Percentiles rank a stretch among this genome's conserved stretches.
phyloP scores from a whole-genome alignment of 2,797 vertebrate genomes.

The Oryzias sinensis region DNA sequence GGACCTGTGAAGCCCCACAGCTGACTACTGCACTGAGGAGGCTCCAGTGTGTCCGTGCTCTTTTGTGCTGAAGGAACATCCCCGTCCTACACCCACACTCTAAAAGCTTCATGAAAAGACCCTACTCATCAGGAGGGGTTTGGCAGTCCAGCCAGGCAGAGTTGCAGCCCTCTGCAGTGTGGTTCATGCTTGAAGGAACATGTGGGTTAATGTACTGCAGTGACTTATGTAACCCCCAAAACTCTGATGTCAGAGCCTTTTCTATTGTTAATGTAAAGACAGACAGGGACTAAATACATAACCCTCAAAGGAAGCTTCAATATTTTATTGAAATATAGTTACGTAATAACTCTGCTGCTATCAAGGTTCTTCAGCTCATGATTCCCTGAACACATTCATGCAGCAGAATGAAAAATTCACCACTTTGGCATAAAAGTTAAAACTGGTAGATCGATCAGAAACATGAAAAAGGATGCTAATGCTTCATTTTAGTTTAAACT shows the following conservation, averaged over 20 bases:
- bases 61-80: constrained; percentile 38
- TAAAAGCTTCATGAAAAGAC: constrained; percentile 31
- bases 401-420: too few relatives aligned
- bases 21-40: constrained; percentile 30
- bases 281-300: background rate
- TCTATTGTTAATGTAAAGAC: background rate
- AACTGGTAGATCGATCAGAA: too few relatives aligned
- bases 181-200: constrained; percentile 60
- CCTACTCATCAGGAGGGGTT: constrained; percentile 55
- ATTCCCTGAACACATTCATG: too few relatives aligned
- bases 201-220: constrained; percentile 69
- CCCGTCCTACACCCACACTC: constrained; percentile 3
- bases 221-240: constrained; percentile 62
- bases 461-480: too few relatives aligned
- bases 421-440: too few relatives aligned
- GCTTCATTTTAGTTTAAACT: too few relatives aligned
- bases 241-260: constrained; percentile 5
- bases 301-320: too few relatives aligned
- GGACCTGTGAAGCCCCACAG: constrained; percentile 16
- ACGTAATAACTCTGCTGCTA: too few relatives aligned
- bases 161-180: constrained; percentile 33
- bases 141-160: constrained; percentile 39
- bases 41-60: constrained; percentile 40
- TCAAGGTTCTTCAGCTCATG: too few relatives aligned
- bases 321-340: too few relatives aligned